Base-by-base conservation (phyloP, 2,113 vertebrate genomes). In the Calidris pugnax region DNA sequence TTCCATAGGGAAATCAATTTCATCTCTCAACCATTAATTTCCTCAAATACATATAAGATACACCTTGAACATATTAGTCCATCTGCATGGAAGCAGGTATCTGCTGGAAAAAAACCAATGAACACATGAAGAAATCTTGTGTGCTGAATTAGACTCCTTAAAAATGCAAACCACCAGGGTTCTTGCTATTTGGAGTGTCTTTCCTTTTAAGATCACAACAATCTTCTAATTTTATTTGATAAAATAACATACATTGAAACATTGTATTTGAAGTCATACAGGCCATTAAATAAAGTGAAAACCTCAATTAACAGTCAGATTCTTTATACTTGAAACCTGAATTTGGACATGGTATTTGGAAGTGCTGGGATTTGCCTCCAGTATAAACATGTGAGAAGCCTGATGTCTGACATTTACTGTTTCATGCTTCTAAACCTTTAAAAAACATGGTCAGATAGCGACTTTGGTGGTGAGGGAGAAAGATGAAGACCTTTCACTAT, bases 401-500 rank as follows among this genome's bases (percentile, higher is more conserved):
- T 26, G 20, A 89, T 77, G 51, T 28, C 56, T 93, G 80, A 60
- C 45, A 45, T 93, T 89, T 79, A 68, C 56, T 67, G 5, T 87
- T 89, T 87, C 51, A 21, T 72, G 56, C 33, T 89, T 83, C 47
- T 68, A 74, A 92, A 66, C 22, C 67, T 45, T 86, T 59, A 69
- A 89, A 94, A 90, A 85, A 59, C 19, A 56, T 22, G 45, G 26
- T 82, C 66, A 85, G 66, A 64, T 73, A 51, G 80, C 13, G 82
- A 75, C 87, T 30, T 45, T 53, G 41, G 33, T 23, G 50, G 47
- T 18, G 8, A 10, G 5, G 4, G 33, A 4, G 2, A 3, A 35
- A 84, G 77, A n/a, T 0, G 0, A 96, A 85, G 19, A 80, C 9
- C 2, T 39, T 73, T 57, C 4, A 0, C 9, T 33, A 6, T 39